Evolutionary conservation across 1,140 invertebrate species (phyloP), one percentile per base, ranked within the genome.

Genomic region (Proales similis): DNA sequence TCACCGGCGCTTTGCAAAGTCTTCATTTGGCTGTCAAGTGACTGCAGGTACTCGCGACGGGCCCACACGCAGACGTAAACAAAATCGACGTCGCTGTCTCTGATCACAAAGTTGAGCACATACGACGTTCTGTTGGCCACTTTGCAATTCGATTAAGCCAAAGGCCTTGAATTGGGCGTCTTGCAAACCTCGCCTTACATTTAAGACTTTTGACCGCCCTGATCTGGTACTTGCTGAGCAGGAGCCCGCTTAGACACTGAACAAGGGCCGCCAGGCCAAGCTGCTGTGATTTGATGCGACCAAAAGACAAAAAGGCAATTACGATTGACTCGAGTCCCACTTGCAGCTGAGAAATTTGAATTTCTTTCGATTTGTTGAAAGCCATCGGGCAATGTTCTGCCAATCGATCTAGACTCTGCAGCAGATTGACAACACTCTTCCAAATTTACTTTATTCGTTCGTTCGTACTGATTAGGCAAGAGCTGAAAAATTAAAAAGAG

Each of bases 11-110:
- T 42, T 42, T 24, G 51, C 39, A 24, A 26, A 2, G 32, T 57
- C 9, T 57, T 29, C 6, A 57, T 42, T 7, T 19, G 39, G 12
- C 32, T 57, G 1, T 17, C 36, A 3, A 57, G 17, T 22, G 39
- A 17, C 4, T 57, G 36, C 17, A 57, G 39, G 29, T n/a, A 57
- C 30, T 57, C 51, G 29, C 29, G 27, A 20, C 51, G 27, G 2
- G 36, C 51, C 51, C 51, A 57, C 19, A 26, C 29, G 30, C n/a
- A 42, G 9, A 57, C 33, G 32, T 22, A 24, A 7, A 57, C 45
- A 57, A 42, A 57, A 26, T 57, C 51, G 24, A 42, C 45, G 24
- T 42, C 36, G 22, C 2, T 39, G n/a, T 57, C 51, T 57, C 51
- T 12, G 2, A 57, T 24, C 4, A 57, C 24, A 24, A 57, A 19